Percentiles rank a stretch among this genome's conserved stretches.
phyloP scores from a whole-genome alignment of 2,113 vertebrate species.

The Vombatus ursinus region DNA sequence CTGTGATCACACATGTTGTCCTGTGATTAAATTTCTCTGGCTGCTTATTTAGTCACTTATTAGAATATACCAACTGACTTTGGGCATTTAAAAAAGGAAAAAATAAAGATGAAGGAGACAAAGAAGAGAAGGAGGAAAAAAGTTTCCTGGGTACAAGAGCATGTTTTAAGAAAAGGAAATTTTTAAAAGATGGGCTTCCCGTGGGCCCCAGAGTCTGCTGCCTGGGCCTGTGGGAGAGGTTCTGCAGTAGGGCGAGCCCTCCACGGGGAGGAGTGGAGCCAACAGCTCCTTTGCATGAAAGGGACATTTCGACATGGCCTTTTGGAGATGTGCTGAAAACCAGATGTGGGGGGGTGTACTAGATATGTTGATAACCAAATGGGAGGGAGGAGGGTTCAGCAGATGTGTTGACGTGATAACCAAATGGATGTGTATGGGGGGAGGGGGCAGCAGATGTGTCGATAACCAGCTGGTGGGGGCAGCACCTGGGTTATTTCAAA shows the following conservation, averaged over 20 bases:
- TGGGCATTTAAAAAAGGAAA: neutral
- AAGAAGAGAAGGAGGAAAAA: neutral
- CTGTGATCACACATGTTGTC: constrained; percentile 65
- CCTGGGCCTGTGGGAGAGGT: neutral
- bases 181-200: neutral
- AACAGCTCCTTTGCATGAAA: neutral
- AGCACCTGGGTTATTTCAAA: neutral
- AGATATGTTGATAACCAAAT: neutral
- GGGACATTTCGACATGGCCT: neutral
- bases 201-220: rapidly evolving
- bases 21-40: constrained; percentile 48
- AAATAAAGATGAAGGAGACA: neutral
- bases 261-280: neutral
- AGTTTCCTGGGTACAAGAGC: neutral
- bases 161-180: neutral
- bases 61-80: constrained; percentile 31
- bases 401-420: neutral
- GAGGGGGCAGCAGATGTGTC: neutral
- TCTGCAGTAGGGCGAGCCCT: neutral
- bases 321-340: neutral
- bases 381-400: neutral
- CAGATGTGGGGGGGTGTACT: rapidly evolving
- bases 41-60: constrained; percentile 56
- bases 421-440: neutral
- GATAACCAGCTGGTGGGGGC: neutral